phyloP scores from a whole-genome alignment of 2,797 vertebrate species.

The Hoplostethus atlanticus region DNA sequence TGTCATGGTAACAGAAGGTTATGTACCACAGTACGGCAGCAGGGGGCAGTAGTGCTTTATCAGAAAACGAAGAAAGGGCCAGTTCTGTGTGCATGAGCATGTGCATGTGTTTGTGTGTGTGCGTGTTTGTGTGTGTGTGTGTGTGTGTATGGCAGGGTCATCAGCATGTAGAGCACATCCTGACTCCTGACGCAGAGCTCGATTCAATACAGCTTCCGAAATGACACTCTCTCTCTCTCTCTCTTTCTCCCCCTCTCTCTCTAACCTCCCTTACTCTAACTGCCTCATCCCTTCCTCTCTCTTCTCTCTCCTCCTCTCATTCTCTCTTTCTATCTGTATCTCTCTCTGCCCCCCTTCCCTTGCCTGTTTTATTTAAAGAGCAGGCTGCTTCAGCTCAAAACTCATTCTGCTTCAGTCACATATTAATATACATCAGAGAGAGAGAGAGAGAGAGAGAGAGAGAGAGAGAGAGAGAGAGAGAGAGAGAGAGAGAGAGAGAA shows the following conservation, averaged over 20 bases:
- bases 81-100: constrained; percentile 10
- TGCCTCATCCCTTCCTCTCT: constrained; percentile 12
- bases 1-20: constrained; percentile 76
- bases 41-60: constrained; percentile 84
- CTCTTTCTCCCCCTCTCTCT: constrained; percentile 16
- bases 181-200: constrained; percentile 85
- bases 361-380: constrained; percentile 75
- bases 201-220: constrained; percentile 86
- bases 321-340: constrained; percentile 41
- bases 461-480: too few relatives aligned
- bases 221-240: constrained; percentile 79
- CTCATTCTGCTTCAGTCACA: constrained; percentile 64
- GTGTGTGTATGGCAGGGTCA: constrained; percentile 72
- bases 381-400: constrained; percentile 67
- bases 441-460: too few relatives aligned
- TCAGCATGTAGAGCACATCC: constrained; percentile 88
- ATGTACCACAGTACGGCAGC: constrained; percentile 49
- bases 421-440: constrained; percentile 52
- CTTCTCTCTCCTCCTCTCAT: constrained; percentile 4
- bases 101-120: constrained; percentile 30
- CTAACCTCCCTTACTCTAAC: constrained; percentile 4
- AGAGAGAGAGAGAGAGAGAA: neutral
- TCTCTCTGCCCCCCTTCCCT: neutral
- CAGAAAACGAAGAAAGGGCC: constrained; percentile 63
- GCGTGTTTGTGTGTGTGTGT: constrained; percentile 34